Base-by-base conservation (phyloP, 2,797 vertebrate genomes). In the Caiman crocodilus region DNA sequence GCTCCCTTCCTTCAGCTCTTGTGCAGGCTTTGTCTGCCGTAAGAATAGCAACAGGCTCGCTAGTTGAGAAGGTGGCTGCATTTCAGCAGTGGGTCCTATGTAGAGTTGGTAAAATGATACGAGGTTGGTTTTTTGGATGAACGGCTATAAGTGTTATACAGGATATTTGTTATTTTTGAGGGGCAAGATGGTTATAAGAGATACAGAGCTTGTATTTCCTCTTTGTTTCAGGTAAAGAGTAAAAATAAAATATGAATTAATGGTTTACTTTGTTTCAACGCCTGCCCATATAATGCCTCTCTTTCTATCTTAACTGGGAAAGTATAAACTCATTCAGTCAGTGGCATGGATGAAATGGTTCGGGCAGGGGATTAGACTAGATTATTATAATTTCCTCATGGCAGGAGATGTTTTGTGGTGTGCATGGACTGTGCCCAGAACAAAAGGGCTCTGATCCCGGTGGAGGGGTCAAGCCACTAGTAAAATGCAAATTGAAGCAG, bases 221-320 rank as follows among this genome's bases (percentile, higher is more conserved):
- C 64, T 84, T 92, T 87, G 77, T 79, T 94, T 85, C 81, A 85
- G 87, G 67, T 78, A 71, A 32, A 71, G 28, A 90, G 58, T 75
- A 88, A 58, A 90, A 96, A 96, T 95, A 96, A 96, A 96, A 28
- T 61, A 91, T 10, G 30, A 94, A 84, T 76, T 57, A 82, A 59
- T 64, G 61, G 50, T 80, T 28, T 79, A 56, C 80, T 89, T 75
- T 74, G 85, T 79, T 23, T 93, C 60, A 18, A 7, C 91, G 50
- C 50, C 30, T 92, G 88, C 88, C 76, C 11, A 32, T 4, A 58
- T 6, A 28, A 30, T 1, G 14, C 21, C 20, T 82, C 80, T 88
- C 78, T 60, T 10, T 10, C 9, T 57, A 82, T 11, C 15, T 13
- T 71, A 87, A 69, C 4, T 65, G 18, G 81, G 60, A 61, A 30